Evolutionary conservation across 2,797 vertebrate genomes (phyloP).

Genomic region (Phyllotis vaccarum): DNA sequence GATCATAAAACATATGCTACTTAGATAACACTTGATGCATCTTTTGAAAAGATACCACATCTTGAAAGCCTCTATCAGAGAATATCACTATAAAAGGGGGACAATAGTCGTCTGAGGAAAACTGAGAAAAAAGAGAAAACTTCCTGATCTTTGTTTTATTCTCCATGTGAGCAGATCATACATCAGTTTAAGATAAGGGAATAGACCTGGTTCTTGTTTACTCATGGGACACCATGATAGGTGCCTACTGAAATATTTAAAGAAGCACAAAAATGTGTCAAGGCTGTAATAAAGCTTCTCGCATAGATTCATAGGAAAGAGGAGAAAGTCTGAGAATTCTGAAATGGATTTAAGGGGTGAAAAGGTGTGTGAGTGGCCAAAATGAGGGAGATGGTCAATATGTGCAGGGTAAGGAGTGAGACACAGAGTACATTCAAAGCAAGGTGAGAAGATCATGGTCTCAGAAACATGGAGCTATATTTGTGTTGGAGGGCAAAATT

Average conservation of each 20-base stretch:
- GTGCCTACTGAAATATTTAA: background rate
- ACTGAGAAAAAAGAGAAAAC: background rate
- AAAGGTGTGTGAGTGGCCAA: accelerated
- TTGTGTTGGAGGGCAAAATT: background rate
- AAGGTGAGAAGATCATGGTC: background rate
- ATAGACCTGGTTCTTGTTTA: background rate
- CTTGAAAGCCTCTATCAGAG: background rate
- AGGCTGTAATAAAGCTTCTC: background rate
- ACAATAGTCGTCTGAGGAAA: background rate
- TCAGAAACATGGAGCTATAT: background rate
- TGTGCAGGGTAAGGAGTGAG: background rate
- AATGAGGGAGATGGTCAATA: background rate
- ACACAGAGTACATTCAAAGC: background rate
- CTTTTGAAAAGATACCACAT: slow-evolving; percentile 7
- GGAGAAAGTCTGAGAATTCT: background rate
- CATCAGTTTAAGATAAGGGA: background rate
- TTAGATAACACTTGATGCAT: background rate
- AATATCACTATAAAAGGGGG: background rate
- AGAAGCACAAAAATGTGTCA: background rate
- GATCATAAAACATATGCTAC: background rate
- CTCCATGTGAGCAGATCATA: background rate
- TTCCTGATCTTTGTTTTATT: slow-evolving; percentile 1
- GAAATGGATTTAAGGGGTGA: background rate
- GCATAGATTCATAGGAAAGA: background rate
- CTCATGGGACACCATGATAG: background rate